Base-by-base conservation (phyloP, 2,797 vertebrate genomes). In the Manis crassicaudata region DNA sequence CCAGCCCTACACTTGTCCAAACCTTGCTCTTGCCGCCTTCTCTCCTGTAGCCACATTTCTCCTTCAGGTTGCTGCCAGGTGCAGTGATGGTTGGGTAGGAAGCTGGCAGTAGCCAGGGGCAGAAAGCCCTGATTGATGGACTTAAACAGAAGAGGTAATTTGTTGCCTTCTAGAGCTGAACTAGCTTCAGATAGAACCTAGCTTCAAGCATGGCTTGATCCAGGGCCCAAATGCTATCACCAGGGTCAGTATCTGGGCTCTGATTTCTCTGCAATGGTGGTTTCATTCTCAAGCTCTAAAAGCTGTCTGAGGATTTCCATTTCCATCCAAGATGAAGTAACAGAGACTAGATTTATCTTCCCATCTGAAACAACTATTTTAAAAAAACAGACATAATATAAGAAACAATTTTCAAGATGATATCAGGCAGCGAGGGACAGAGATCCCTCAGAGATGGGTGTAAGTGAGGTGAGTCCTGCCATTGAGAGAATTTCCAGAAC, bases 181-280 rank as follows among this genome's bases (percentile, higher is more conserved):
- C 52, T 5, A 0, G 12, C 46, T 92, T 85, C 88, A 93, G n/a
- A n/a, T n/a, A n/a, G n/a, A n/a, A n/a, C n/a, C n/a, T 5, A 0
- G 12, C 46, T 92, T 85, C 88, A 93, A 90, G 85, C 7, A 35
- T 27, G 43, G 32, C 56, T 77, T 9, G 73, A 81, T 79, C 67
- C 46, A 72, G 91, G 92, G 13, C 37, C 67, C 90, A 72, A 1
- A 3, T 11, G 54, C 58, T 32, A 21, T 43, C 32, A 7, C 56
- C 23, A 80, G 63, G 54, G 50, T 25, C 43, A 5, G 1, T 0
- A 2, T 58, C 54, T 75, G 40, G 25, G 35, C 20, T 89, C 89
- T 8, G 35, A 11, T 16, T 79, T 89, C 27, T 32, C 63, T 43
- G 70, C 70, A 46, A 14, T 35, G 54, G 2, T 62, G 2, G 7